phyloP scores from a whole-genome alignment of 2,797 vertebrate genomes.

The Nannoperca australis region DNA sequence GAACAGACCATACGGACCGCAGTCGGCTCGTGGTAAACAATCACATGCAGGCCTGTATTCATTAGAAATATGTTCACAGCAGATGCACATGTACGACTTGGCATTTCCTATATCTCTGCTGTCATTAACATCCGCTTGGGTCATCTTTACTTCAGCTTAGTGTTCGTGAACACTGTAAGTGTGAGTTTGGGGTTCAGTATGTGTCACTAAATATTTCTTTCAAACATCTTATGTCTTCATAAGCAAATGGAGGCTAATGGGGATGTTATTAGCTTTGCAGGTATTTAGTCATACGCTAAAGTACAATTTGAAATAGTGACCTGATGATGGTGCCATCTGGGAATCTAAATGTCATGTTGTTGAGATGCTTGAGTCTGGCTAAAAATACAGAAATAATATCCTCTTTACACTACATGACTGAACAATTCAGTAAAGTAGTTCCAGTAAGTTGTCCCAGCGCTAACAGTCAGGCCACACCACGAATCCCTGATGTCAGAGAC shows the following conservation, averaged over 20 bases:
- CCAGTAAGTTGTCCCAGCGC: not conserved
- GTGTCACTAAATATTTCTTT: not conserved
- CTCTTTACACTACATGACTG: not conserved
- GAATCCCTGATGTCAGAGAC: not conserved
- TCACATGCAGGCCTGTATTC: not conserved
- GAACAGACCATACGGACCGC: slow-evolving; percentile 16
- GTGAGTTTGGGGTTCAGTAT: not conserved
- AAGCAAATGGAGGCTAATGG: not conserved
- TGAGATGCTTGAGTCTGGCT: not conserved
- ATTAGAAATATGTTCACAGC: not conserved
- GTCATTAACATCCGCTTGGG: not conserved
- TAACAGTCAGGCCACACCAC: not conserved
- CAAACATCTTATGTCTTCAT: not conserved
- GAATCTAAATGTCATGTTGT: not conserved
- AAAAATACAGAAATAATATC: not conserved
- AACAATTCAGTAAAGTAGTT: not conserved
- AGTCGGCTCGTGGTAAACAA: slow-evolving; percentile 23
- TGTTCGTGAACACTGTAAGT: not conserved
- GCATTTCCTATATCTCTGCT: not conserved
- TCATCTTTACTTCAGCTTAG: not conserved
- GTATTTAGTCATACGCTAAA: not conserved
- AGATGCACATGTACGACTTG: not conserved
- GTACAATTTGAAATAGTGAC: not conserved
- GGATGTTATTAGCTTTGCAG: not conserved
- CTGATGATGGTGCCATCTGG: not conserved